Conservation (phyloP, 2,797 vertebrate genomes). For the Sitta carolinensis region DNA sequence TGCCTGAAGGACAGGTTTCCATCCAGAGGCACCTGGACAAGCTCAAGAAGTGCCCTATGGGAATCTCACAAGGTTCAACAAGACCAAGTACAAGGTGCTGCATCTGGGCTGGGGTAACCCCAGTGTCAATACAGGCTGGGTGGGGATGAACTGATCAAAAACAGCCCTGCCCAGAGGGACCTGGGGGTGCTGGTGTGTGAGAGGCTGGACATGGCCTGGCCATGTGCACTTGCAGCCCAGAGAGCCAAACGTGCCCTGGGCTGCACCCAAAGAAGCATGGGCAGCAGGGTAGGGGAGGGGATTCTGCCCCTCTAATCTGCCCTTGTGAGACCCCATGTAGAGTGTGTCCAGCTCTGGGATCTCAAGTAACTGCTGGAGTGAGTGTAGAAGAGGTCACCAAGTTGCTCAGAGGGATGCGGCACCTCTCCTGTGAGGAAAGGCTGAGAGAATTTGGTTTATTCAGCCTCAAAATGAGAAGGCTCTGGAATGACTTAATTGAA, state of each 20-base stretch:
- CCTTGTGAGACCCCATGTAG: not conserved
- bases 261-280: accelerated
- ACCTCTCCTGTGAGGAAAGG: not conserved
- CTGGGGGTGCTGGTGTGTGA: not conserved
- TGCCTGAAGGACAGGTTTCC: not conserved
- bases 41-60: accelerated
- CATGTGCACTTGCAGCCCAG: not conserved
- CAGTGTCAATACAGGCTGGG: not conserved
- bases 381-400: not conserved
- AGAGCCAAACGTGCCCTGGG: not conserved
- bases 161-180: not conserved
- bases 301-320: not conserved
- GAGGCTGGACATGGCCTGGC: accelerated
- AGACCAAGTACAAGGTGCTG: not conserved
- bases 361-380: accelerated
- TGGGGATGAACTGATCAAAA: accelerated
- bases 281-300: not conserved
- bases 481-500: accelerated
- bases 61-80: not conserved
- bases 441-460: not conserved
- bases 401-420: not conserved
- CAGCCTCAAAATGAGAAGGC: not conserved
- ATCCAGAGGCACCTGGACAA: not conserved
- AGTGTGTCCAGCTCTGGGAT: not conserved
- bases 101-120: accelerated